phyloP scores from a whole-genome alignment of 2,888 invertebrate species.

The Noctua janthe region DNA sequence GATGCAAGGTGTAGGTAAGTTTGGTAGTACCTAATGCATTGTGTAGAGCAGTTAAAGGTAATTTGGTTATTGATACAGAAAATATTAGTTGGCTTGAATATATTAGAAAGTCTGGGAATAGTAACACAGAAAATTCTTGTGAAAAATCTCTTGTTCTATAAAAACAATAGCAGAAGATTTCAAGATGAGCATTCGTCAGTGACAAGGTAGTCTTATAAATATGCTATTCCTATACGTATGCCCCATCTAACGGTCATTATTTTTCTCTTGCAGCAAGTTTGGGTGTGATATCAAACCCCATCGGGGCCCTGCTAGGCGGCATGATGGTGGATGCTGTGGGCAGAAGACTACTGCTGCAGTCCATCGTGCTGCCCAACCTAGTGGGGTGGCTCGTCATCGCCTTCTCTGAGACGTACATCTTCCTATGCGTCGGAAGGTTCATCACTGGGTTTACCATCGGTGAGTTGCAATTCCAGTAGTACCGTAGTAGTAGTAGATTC shows the following conservation, averaged over 20 bases:
- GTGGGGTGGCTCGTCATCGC: slow-evolving; percentile 93
- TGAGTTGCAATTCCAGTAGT: slow-evolving; percentile 70
- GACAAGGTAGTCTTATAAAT: neutral
- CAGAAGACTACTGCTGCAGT: slow-evolving; percentile 91
- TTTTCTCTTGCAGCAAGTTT: slow-evolving; percentile 90
- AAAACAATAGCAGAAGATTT: neutral
- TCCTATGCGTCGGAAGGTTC: slow-evolving; percentile 92
- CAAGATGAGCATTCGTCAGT: neutral
- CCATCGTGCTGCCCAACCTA: slow-evolving; percentile 92
- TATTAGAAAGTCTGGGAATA: neutral
- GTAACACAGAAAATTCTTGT: neutral
- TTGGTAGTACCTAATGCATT: neutral
- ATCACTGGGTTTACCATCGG: slow-evolving; percentile 93
- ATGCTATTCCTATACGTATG: neutral
- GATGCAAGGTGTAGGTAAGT: neutral
- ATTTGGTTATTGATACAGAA: neutral
- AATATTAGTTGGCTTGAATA: neutral
- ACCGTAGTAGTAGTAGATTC: neutral
- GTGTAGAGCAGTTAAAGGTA: neutral
- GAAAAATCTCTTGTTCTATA: no score
- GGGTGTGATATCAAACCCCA: slow-evolving; percentile 93
- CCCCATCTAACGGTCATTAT: neutral
- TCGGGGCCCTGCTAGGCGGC: slow-evolving; percentile 93
- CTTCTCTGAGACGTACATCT: slow-evolving; percentile 91
- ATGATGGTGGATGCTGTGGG: slow-evolving; percentile 92